phyloP scores from a whole-genome alignment of 2,113 vertebrate species.

The Manacus vitellinus region DNA sequence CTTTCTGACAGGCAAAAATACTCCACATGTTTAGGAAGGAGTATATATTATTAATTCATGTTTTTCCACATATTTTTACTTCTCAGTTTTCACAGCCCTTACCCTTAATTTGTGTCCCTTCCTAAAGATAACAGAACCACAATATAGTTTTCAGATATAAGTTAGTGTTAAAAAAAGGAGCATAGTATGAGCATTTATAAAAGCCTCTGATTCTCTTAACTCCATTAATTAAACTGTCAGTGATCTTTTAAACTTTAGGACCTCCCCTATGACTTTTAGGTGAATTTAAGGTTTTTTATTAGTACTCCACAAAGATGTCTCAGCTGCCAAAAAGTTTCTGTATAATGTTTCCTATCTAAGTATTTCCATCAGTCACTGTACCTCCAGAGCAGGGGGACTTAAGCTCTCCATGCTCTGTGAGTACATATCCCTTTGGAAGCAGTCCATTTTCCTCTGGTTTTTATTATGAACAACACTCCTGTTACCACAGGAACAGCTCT shows the following conservation, averaged over 20 bases:
- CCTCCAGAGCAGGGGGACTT: not conserved
- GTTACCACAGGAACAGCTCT: not conserved
- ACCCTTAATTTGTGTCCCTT: not conserved
- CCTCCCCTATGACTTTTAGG: not conserved
- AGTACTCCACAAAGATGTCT: not conserved
- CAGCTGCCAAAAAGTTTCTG: not conserved
- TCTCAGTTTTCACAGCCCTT: not conserved
- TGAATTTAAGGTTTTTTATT: not conserved
- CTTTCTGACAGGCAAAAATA: not conserved
- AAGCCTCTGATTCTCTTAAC: not conserved
- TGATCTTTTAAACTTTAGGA: not conserved
- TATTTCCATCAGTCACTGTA: not conserved
- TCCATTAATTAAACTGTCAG: not conserved
- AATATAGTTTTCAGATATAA: not conserved
- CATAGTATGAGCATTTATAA: not conserved
- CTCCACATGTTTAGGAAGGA: not conserved
- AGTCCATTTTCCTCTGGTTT: not conserved
- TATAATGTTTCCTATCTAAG: not conserved
- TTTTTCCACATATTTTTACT: not conserved
- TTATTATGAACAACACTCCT: not conserved
- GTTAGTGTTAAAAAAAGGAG: not conserved
- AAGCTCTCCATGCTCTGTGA: accelerated
- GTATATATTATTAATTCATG: not conserved
- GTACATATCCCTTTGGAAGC: not conserved
- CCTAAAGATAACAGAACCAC: not conserved